Evolutionary conservation across 2,888 invertebrate species (phyloP).

Genomic region (Tortricodes alternella): DNA sequence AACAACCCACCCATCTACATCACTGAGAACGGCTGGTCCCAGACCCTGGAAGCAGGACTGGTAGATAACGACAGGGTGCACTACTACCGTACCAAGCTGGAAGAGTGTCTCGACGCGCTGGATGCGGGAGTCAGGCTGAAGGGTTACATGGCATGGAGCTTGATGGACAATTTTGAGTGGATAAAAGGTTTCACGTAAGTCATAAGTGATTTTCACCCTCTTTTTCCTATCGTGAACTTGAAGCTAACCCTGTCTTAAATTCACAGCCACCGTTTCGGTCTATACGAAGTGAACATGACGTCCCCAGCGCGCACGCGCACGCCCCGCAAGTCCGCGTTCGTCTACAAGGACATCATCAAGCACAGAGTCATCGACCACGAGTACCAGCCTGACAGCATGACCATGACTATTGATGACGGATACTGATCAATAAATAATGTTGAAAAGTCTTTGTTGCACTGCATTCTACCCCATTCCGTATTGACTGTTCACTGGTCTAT

Average conservation of each 20-base stretch:
- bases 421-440: not conserved
- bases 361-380: conserved; percentile 40
- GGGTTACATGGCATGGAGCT: conserved; percentile 84
- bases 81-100: conserved; percentile 69
- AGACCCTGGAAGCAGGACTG: conserved; percentile 45
- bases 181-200: conserved; percentile 78
- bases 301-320: conserved; percentile 77
- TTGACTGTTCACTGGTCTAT: too few species aligned
- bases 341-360: conserved; percentile 65
- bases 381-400: conserved; percentile 7
- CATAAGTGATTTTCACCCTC: not conserved
- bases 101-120: conserved; percentile 64
- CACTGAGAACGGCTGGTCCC: conserved; percentile 84
- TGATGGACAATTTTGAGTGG: conserved; percentile 87
- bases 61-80: conserved; percentile 72
- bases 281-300: conserved; percentile 83
- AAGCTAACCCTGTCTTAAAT: not conserved
- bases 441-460: too few species aligned
- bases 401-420: conserved; percentile 28
- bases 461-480: too few species aligned
- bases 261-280: conserved; percentile 80
- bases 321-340: conserved; percentile 80
- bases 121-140: conserved; percentile 71
- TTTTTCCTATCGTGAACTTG: not conserved
- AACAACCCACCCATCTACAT: conserved; percentile 80